phyloP scores from a whole-genome alignment of 2,113 vertebrate species.

The Morphnarchus princeps region DNA sequence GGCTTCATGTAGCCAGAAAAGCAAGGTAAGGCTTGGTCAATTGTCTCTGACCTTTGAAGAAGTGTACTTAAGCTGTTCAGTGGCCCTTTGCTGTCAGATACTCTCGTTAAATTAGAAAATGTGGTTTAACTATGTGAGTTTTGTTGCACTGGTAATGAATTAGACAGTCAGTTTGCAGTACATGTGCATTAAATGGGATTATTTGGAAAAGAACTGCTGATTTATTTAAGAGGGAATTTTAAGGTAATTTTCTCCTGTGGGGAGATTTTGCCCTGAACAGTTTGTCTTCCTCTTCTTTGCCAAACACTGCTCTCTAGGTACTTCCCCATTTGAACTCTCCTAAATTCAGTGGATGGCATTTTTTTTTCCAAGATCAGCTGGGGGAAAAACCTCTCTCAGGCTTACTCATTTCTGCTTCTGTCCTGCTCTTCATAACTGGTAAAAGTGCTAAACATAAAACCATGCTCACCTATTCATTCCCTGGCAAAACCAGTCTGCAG shows the following conservation, averaged over 20 bases:
- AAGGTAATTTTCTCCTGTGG: background rate
- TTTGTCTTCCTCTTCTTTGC: background rate
- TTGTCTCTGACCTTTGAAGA: background rate
- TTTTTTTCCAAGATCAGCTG: background rate
- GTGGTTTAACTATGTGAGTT: background rate
- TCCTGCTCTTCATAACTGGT: background rate
- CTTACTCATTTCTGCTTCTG: background rate
- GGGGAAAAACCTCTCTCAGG: background rate
- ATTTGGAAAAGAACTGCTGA: background rate
- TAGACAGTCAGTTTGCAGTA: background rate
- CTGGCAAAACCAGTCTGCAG: background rate
- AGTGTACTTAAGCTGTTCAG: background rate
- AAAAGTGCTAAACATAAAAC: background rate
- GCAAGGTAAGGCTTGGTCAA: background rate
- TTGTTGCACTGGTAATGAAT: background rate
- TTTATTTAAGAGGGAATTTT: constrained; percentile 8
- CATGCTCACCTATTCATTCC: background rate
- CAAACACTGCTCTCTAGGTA: background rate
- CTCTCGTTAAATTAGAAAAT: background rate
- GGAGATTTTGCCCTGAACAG: background rate
- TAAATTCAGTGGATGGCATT: background rate
- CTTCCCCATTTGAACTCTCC: background rate
- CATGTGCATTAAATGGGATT: background rate
- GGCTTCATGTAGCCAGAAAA: background rate
- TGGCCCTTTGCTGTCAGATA: background rate